These are phyloP conservation scores for Cebuella pygmaea DNA, from an alignment of 2,797 vertebrate genomes.

Conservation along the genomic window DNA sequence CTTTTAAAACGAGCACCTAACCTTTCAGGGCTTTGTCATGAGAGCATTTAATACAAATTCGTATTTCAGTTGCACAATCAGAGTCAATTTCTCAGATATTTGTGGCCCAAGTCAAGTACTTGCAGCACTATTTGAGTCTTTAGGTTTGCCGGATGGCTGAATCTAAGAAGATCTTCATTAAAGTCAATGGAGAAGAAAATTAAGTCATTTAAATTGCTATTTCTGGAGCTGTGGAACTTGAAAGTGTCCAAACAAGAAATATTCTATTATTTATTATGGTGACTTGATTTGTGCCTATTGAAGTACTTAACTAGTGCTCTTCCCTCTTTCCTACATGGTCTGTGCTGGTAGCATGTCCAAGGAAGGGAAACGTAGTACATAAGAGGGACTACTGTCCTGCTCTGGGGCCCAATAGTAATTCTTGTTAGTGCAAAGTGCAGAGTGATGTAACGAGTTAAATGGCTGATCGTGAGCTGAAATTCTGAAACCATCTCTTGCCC, in stretches of 20 bases:
- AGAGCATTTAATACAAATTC: slow-evolving; percentile 62
- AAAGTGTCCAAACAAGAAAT: slow-evolving; percentile 77
- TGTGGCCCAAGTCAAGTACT: slow-evolving; percentile 52
- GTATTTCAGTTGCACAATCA: slow-evolving; percentile 62
- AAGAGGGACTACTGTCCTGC: background rate
- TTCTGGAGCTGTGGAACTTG: slow-evolving; percentile 72
- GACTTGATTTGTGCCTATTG: slow-evolving; percentile 34
- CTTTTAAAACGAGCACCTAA: slow-evolving; percentile 31
- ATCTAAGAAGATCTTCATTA: slow-evolving; percentile 72
- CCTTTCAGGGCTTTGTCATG: slow-evolving; percentile 44
- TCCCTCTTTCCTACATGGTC: background rate
- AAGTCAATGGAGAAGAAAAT: slow-evolving; percentile 81
- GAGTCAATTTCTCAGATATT: slow-evolving; percentile 55
- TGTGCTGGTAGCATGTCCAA: background rate
- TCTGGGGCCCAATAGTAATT: background rate
- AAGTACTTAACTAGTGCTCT: slow-evolving; percentile 41
- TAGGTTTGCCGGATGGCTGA: slow-evolving; percentile 45
- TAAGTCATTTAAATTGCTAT: slow-evolving; percentile 76
- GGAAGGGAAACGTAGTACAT: background rate
- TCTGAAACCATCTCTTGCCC: background rate
- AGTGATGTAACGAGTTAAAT: background rate
- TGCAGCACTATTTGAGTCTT: slow-evolving; percentile 36
- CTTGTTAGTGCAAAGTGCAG: background rate
- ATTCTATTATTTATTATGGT: slow-evolving; percentile 66
- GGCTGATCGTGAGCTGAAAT: background rate